Base-by-base conservation (phyloP, 2,113 vertebrate species). In the Pogonocichla stellata region DNA sequence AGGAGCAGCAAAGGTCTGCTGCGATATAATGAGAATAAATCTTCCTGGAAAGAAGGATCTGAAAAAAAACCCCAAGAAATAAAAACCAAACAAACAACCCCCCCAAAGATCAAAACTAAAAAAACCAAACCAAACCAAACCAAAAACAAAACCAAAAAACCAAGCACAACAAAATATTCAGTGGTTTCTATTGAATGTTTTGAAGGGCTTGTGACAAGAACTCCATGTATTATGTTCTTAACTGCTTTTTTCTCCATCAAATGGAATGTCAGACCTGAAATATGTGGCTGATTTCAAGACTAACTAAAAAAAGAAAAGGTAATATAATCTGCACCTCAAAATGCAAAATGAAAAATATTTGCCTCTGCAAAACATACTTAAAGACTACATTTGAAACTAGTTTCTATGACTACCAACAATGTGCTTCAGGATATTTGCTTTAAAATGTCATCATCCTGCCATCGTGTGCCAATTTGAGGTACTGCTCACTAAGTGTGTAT, bases 371-470 rank as follows among this genome's bases (percentile, higher is more conserved):
- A 83, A 29, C 18, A 7, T 34, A 34, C 9, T 80, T 73, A n/a
- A 60, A 42, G 34, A 57, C 26, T 54, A 19, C 24, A 20, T 71
- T 84, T 64, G 43, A 60, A 66, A 71, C 19, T 24, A 61, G 94
- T 95, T 94, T 77, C 90, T 91, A 72, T 74, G 85, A 86, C 90
- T 72, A 95, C 92, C 62, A 33, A 12, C 64, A 47, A 25, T 7
- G 4, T 10, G 2, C 50, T 33, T n/a, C 18, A 51, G 42, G 51
- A 13, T 7, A 19, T 7, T 69, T 19, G 24, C 45, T 93, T 60
- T 86, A 92, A 80, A 80, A 71, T 80, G 92, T 96, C 53, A 36
- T 90, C 82, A 92, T 91, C 24, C 61, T 97, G 96, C 97, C 96
- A 95, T 69, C 96, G 14, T 88, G 94, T 96, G 97, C 14, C 87